phyloP scores from a whole-genome alignment of 2,113 vertebrate species.

The Lota lota region DNA sequence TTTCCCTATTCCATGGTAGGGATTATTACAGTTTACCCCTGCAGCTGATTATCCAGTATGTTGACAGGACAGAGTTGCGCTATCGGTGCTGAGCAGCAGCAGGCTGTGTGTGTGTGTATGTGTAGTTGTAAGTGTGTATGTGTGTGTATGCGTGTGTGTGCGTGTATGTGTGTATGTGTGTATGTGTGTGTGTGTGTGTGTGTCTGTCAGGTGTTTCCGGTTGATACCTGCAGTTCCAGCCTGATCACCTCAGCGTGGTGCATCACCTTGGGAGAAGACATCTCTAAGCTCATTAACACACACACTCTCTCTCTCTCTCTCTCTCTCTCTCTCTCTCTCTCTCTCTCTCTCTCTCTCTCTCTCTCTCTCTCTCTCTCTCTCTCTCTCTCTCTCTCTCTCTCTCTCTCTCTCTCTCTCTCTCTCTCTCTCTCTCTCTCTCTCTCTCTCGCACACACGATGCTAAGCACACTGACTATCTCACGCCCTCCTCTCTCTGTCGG shows the following conservation, averaged over 20 bases:
- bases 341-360: too few relatives aligned
- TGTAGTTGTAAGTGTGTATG: background rate
- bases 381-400: too few relatives aligned
- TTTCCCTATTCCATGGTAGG: conserved; percentile 71
- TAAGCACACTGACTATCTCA: too few relatives aligned
- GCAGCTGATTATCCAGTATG: conserved; percentile 73
- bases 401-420: too few relatives aligned
- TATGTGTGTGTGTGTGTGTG: conserved; percentile 12
- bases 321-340: too few relatives aligned
- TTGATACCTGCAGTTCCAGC: conserved; percentile 67
- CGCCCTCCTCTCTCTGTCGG: too few relatives aligned
- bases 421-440: too few relatives aligned
- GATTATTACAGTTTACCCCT: conserved; percentile 75
- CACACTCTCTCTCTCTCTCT: too few relatives aligned
- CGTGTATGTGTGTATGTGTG: conserved; percentile 12
- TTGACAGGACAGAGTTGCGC: conserved; percentile 70
- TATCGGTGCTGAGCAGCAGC: conserved; percentile 66
- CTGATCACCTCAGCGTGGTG: conserved; percentile 61
- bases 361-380: too few relatives aligned
- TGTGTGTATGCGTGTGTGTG: conserved; percentile 17
- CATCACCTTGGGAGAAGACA: conserved; percentile 64
- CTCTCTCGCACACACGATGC: too few relatives aligned
- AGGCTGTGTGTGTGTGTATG: conserved; percentile 31
- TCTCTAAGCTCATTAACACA: conserved; percentile 63
- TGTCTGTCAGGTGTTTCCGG: conserved; percentile 61